These are phyloP conservation scores for Isaurus tuberculatus DNA, from an alignment of 92 coral and sea anemone genomes.

Conservation along the genomic window DNA sequence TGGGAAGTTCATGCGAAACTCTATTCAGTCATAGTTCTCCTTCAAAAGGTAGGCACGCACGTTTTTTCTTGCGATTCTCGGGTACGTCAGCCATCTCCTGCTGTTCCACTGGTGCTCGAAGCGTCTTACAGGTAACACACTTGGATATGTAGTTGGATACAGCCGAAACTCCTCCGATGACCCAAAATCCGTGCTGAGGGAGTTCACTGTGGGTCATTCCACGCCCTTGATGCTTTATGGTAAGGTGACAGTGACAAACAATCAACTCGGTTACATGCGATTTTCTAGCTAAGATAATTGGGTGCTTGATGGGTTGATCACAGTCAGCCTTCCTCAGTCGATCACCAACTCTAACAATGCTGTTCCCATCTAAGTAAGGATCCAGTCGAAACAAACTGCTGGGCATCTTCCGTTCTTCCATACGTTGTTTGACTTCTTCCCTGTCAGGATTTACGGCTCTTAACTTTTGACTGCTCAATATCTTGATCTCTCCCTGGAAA, in stretches of 20 bases:
- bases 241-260: not conserved
- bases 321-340: slow-evolving; percentile 6
- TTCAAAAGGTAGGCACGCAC: not conserved
- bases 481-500: slow-evolving; percentile 16
- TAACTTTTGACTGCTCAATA: not conserved
- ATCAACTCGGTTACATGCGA: slow-evolving; percentile 1
- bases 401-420: not conserved
- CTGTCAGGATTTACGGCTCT: not conserved
- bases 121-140: too few relatives aligned
- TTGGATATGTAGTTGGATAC: too few relatives aligned
- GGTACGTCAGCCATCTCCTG: too few relatives aligned
- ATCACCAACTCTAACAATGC: too few relatives aligned
- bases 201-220: too few relatives aligned
- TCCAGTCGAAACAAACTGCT: slow-evolving; percentile 11
- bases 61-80: too few relatives aligned
- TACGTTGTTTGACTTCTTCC: slow-evolving; percentile 22
- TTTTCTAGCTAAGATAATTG: slow-evolving; percentile 1
- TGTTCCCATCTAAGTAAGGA: slow-evolving; percentile 1
- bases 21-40: slow-evolving; percentile 10
- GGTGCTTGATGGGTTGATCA: slow-evolving; percentile 6
- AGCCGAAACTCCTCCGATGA: too few relatives aligned
- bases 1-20: not conserved
- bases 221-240: not conserved
- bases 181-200: too few relatives aligned
- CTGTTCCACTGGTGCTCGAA: too few relatives aligned